phyloP scores from a whole-genome alignment of 2,797 vertebrate genomes.

The Manis crassicaudata region DNA sequence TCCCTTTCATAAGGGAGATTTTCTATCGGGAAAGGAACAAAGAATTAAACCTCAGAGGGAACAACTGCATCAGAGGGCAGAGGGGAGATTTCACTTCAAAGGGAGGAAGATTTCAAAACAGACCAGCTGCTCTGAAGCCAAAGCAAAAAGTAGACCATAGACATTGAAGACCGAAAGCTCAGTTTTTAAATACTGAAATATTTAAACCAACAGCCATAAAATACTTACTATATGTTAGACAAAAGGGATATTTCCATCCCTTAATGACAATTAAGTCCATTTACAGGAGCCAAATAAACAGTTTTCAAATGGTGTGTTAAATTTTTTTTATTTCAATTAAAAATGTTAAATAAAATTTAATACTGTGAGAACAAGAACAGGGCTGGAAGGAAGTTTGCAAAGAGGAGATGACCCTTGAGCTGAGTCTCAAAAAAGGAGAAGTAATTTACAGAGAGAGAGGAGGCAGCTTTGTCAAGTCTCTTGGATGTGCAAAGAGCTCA shows the following conservation, averaged over 20 bases:
- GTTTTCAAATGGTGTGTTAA: neutral
- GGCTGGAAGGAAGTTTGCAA: neutral
- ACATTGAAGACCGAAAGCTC: neutral
- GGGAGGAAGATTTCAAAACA: neutral
- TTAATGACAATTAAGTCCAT: neutral
- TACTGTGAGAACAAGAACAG: neutral
- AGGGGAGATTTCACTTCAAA: slow-evolving; percentile 28
- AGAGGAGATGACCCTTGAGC: neutral
- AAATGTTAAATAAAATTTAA: neutral
- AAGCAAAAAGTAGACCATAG: neutral
- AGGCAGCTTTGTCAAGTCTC: neutral
- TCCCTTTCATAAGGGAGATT: slow-evolving; percentile 6
- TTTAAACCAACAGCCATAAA: neutral
- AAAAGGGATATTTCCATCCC: neutral
- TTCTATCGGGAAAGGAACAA: slow-evolving; percentile 33
- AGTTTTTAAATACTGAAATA: neutral
- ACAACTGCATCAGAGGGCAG: neutral
- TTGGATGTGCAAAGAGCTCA: neutral
- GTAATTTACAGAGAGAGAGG: neutral
- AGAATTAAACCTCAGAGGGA: slow-evolving; percentile 49
- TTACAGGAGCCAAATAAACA: neutral
- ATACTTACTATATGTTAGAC: neutral
- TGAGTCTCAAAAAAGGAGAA: neutral
- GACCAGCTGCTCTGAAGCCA: neutral
- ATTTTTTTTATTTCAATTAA: neutral